Conservation (phyloP, 37 sponge, comb jelly and placozoan species). For the Tethya wilhelma region DNA sequence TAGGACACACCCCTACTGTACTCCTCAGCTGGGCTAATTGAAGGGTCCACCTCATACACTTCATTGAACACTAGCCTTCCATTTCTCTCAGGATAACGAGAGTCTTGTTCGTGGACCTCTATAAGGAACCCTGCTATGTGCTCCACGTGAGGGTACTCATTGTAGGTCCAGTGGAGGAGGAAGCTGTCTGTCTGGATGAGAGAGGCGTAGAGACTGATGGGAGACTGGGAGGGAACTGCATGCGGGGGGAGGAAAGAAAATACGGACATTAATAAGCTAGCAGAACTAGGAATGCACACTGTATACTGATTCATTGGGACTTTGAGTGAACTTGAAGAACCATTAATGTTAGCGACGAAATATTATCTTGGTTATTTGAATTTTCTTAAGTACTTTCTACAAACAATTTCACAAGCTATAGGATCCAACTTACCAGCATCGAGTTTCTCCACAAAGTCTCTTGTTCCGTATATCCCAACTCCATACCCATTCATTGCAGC, state of each 20-base stretch:
- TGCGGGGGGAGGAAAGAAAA: not conserved
- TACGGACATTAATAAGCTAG: too few species aligned
- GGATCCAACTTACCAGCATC: constrained; percentile 16
- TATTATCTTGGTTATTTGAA: too few species aligned
- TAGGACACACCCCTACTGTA: not conserved
- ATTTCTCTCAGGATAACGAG: not conserved
- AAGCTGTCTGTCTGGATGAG: constrained; percentile 2
- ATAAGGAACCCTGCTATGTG: constrained; percentile 10
- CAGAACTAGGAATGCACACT: not conserved
- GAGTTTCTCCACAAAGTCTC: not conserved
- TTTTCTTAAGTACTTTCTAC: too few species aligned
- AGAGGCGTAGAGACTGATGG: constrained; percentile 29
- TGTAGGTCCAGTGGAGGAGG: constrained; percentile 34
- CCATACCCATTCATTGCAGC: constrained; percentile 37
- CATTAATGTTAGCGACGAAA: not conserved
- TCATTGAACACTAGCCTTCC: not conserved
- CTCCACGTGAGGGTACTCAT: constrained; percentile 13
- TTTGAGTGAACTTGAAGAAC: not conserved
- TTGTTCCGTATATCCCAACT: constrained; percentile 18
- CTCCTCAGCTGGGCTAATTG: too few species aligned
- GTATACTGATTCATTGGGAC: not conserved
- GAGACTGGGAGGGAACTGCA: constrained; percentile 28
- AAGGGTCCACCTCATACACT: not conserved
- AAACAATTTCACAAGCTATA: too few species aligned
- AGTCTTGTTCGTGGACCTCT: constrained; percentile 6